phyloP scores from a whole-genome alignment of 2,888 invertebrate genomes.

The Polia nebulosa region DNA sequence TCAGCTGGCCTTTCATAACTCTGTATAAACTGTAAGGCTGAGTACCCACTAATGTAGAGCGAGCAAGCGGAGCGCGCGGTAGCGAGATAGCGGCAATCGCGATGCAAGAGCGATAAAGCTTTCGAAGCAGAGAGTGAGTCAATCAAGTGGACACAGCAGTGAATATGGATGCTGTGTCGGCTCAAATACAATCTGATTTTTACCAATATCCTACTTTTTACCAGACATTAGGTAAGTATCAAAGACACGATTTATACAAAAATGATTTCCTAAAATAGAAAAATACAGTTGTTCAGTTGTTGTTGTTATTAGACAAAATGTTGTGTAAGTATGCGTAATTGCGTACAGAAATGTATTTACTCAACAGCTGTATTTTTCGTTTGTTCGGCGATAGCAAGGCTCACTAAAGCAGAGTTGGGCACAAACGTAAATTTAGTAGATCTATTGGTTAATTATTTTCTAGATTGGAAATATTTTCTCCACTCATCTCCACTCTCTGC shows the following conservation, averaged over 20 bases:
- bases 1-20: slow-evolving; percentile 32
- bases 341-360: no score
- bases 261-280: no score
- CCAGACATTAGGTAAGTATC: background rate
- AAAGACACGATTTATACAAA: background rate
- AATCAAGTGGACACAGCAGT: background rate
- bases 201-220: background rate
- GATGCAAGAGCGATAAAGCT: background rate
- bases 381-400: no score
- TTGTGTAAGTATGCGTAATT: no score
- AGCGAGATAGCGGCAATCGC: background rate
- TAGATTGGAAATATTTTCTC: no score
- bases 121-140: background rate
- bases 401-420: no score
- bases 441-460: background rate
- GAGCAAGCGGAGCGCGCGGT: background rate
- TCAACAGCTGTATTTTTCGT: no score
- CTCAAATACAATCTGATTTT: background rate
- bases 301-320: no score
- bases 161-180: background rate
- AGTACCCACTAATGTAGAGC: background rate
- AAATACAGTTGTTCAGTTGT: no score
- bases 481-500: background rate
- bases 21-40: slow-evolving; percentile 7
- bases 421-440: background rate